A percentile compares a stretch with the other conserved stretches of the same genome.
phyloP scores from a whole-genome alignment of 2,888 invertebrate species.

The Lithosia quadra region DNA sequence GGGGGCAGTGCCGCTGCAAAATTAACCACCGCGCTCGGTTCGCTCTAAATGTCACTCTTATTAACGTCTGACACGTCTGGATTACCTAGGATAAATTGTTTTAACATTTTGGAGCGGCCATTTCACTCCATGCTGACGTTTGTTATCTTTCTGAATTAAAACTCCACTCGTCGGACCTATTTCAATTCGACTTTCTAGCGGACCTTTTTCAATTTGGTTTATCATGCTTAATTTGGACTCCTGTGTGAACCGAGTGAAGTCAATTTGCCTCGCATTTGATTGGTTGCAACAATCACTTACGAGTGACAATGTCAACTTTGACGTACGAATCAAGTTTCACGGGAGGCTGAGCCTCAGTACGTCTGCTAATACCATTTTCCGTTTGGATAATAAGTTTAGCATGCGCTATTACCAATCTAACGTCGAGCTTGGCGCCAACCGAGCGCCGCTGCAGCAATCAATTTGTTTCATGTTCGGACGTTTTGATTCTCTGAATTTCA shows the following conservation, averaged over 20 bases:
- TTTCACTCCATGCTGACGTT: slow-evolving; percentile 75
- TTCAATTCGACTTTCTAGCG: slow-evolving; percentile 57
- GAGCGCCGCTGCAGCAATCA: slow-evolving; percentile 81
- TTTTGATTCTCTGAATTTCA: slow-evolving; percentile 82
- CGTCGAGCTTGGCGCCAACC: slow-evolving; percentile 74
- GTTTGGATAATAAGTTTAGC: slow-evolving; percentile 86
- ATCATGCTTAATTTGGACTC: slow-evolving; percentile 64
- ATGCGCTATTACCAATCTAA: slow-evolving; percentile 85
- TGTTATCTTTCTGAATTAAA: slow-evolving; percentile 80
- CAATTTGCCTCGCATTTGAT: slow-evolving; percentile 78
- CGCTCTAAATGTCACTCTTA: slow-evolving; percentile 86
- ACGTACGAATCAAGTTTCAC: slow-evolving; percentile 80
- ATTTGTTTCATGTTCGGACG: slow-evolving; percentile 83
- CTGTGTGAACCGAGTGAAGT: slow-evolving; percentile 60
- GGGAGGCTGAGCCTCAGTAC: slow-evolving; percentile 69
- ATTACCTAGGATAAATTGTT: slow-evolving; percentile 86
- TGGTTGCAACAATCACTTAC: slow-evolving; percentile 84
- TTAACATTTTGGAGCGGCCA: slow-evolving; percentile 78
- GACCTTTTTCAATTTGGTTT: slow-evolving; percentile 65
- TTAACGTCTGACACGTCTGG: slow-evolving; percentile 84
- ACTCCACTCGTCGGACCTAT: slow-evolving; percentile 60
- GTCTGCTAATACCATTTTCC: slow-evolving; percentile 85
- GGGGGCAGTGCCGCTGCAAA: slow-evolving; percentile 78
- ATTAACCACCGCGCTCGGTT: slow-evolving; percentile 78
- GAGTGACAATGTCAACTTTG: slow-evolving; percentile 79